These are phyloP conservation scores for Glossophaga mutica DNA, from an alignment of 2,797 vertebrate species.

Conservation along the genomic window DNA sequence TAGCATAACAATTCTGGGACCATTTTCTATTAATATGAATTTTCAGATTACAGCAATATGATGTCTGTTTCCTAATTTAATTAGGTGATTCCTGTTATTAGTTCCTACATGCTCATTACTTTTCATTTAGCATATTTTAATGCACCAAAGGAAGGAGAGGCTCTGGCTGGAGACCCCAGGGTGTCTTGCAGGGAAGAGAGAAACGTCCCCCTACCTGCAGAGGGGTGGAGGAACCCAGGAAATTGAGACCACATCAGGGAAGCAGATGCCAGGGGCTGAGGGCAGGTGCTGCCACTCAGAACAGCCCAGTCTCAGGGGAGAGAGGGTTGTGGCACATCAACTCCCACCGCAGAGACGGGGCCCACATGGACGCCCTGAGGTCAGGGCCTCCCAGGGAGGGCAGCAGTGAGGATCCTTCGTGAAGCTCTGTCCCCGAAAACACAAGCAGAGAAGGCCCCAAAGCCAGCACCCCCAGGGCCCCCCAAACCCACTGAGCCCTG, in stretches of 20 bases:
- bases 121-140: conserved; percentile 50
- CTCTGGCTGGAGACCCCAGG: conserved; percentile 6
- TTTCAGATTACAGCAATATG: conserved; percentile 71
- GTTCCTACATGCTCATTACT: conserved; percentile 61
- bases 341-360: neutral
- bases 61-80: conserved; percentile 73
- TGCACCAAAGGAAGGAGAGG: conserved; percentile 20
- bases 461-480: neutral
- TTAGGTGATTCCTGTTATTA: conserved; percentile 72
- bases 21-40: conserved; percentile 69
- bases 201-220: neutral
- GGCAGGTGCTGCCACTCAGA: neutral
- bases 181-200: neutral
- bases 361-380: neutral
- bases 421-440: neutral
- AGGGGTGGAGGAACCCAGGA: neutral
- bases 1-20: conserved; percentile 61
- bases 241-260: rapidly evolving
- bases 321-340: neutral
- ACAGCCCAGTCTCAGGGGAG: neutral
- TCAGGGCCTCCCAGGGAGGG: neutral
- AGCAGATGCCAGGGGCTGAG: neutral
- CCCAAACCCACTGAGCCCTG: neutral
- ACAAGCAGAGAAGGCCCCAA: neutral
- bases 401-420: neutral